phyloP scores from a whole-genome alignment of 2,888 invertebrate genomes.

The Anodontia alba region DNA sequence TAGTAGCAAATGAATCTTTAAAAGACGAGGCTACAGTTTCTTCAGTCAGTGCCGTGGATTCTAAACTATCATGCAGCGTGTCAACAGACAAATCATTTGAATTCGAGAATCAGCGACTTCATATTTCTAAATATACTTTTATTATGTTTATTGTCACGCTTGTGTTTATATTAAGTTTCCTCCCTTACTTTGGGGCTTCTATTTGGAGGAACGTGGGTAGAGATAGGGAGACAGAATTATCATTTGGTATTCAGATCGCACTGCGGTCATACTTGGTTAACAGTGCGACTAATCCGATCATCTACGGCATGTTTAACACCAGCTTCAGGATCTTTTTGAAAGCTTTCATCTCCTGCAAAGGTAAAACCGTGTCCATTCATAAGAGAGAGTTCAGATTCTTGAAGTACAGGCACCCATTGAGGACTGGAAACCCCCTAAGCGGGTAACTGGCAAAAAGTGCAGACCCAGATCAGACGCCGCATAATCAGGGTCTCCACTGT shows the following conservation, averaged over 20 bases:
- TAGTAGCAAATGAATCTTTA: no score
- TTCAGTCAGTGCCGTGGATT: no score
- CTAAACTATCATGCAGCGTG: no score
- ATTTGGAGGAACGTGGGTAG: neutral
- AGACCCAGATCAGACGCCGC: no score
- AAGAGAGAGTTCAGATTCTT: no score
- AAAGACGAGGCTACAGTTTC: no score
- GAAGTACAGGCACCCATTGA: no score
- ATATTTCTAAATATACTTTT: neutral
- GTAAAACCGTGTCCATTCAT: neutral
- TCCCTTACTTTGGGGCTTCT: neutral
- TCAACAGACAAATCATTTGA: no score
- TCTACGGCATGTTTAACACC: neutral
- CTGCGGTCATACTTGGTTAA: neutral
- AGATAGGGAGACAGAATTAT: neutral
- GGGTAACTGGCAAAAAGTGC: no score
- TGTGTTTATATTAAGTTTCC: neutral
- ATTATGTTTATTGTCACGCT: neutral
- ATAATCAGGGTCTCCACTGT: no score
- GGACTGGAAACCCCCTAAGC: no score
- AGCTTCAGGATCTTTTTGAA: neutral
- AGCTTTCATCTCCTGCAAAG: neutral
- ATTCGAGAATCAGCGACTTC: neutral
- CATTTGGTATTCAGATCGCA: neutral
- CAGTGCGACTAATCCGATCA: neutral